A percentile compares a stretch with the other conserved stretches of the same genome.
phyloP scores from a whole-genome alignment of 1,140 invertebrate genomes.

The Drosophila watanabei region DNA sequence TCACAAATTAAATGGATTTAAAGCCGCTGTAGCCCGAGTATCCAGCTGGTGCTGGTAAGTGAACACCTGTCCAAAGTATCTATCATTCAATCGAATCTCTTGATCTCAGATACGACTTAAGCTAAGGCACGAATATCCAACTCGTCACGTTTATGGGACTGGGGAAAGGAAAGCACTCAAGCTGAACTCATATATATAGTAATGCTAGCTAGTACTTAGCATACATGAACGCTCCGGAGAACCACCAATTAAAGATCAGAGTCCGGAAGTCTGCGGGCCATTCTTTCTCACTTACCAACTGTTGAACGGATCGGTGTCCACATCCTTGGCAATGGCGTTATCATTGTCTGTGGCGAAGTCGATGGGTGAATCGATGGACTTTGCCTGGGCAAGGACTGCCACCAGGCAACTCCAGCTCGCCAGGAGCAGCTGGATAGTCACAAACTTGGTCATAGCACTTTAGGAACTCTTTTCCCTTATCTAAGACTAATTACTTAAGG shows the following conservation, averaged over 20 bases:
- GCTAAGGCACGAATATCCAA: conserved; percentile 36
- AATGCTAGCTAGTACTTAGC: conserved; percentile 11
- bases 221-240: conserved; percentile 10
- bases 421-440: conserved; percentile 26
- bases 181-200: conserved; percentile 19
- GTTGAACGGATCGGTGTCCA: conserved; percentile 40
- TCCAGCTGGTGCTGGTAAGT: conserved; percentile 29
- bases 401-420: conserved; percentile 46
- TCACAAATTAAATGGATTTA: conserved; percentile 32
- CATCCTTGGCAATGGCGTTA: conserved; percentile 40
- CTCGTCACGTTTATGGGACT: conserved; percentile 47
- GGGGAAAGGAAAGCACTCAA: conserved; percentile 51
- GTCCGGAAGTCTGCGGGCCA: conserved; percentile 26
- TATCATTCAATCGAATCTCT: conserved; percentile 32
- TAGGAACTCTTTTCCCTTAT: conserved; percentile 10
- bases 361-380: conserved; percentile 11
- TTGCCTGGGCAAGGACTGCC: conserved; percentile 34
- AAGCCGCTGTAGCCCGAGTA: conserved; percentile 22
- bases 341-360: conserved; percentile 33
- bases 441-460: conserved; percentile 37
- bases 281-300: conserved; percentile 63
- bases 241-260: conserved; percentile 16
- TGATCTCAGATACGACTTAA: conserved; percentile 41
- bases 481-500: not conserved
- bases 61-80: conserved; percentile 62